phyloP scores from a whole-genome alignment of 2,113 vertebrate species.

The Malurus elegans region DNA sequence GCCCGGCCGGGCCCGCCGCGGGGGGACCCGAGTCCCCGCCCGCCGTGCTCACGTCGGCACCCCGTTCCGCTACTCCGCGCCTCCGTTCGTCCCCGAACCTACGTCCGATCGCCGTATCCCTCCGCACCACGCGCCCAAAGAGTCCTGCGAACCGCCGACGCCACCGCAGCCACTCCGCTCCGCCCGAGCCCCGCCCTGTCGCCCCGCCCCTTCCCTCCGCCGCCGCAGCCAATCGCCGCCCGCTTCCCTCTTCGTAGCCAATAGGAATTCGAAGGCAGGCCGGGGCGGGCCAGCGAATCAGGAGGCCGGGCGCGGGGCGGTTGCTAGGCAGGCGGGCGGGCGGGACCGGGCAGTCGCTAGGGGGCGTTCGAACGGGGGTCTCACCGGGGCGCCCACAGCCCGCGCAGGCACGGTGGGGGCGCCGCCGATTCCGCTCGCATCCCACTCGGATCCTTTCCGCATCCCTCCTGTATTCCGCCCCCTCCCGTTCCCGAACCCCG shows the following conservation, averaged over 20 bases:
- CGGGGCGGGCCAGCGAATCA: slow-evolving; percentile 4
- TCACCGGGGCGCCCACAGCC: not conserved
- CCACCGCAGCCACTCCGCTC: not conserved
- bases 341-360: not conserved
- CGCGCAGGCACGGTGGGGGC: fast-evolving
- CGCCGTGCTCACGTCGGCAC: not conserved
- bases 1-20: not conserved
- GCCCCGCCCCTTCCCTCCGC: not conserved
- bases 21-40: not conserved
- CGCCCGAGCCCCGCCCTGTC: not conserved
- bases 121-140: not conserved
- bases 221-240: not conserved
- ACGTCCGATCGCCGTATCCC: not conserved
- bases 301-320: not conserved
- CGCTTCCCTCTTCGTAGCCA: not conserved
- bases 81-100: not conserved
- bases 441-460: no score
- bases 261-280: not conserved
- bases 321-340: slow-evolving; percentile 16
- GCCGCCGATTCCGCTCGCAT: fast-evolving
- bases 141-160: not conserved
- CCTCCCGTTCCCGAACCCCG: not conserved
- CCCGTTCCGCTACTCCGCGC: not conserved
- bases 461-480: no score
- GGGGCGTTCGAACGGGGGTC: not conserved